Conservation (phyloP, 2,113 vertebrate species). For the Pitta sordida region DNA sequence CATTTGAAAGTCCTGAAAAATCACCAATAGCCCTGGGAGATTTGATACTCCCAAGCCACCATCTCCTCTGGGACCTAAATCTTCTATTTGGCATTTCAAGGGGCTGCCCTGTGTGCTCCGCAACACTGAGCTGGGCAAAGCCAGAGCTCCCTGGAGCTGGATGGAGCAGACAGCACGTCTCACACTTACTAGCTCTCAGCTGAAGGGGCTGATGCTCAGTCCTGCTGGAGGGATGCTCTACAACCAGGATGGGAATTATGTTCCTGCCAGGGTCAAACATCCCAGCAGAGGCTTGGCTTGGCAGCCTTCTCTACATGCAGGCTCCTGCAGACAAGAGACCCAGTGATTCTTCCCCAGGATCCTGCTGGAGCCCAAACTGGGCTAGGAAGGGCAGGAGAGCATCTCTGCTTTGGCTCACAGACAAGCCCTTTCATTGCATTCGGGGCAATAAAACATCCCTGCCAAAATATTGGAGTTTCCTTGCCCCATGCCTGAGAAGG, state of each 20-base stretch:
- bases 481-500: fast-evolving
- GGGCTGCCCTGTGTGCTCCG: neutral
- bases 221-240: neutral
- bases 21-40: neutral
- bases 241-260: neutral
- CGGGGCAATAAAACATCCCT: neutral
- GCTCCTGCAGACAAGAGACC: neutral
- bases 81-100: neutral
- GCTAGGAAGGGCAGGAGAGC: neutral
- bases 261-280: neutral
- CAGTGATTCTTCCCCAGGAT: neutral
- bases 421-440: neutral
- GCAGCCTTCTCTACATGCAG: neutral
- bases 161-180: neutral
- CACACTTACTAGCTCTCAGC: neutral
- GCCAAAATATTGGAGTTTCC: neutral
- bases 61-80: neutral
- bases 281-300: neutral
- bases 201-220: neutral
- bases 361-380: neutral
- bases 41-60: neutral
- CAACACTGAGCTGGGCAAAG: neutral
- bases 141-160: neutral
- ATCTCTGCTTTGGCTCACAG: neutral
- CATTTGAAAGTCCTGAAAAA: neutral